Conservation (phyloP, 2,888 invertebrate species). For the Malthinus seriepunctatus region DNA sequence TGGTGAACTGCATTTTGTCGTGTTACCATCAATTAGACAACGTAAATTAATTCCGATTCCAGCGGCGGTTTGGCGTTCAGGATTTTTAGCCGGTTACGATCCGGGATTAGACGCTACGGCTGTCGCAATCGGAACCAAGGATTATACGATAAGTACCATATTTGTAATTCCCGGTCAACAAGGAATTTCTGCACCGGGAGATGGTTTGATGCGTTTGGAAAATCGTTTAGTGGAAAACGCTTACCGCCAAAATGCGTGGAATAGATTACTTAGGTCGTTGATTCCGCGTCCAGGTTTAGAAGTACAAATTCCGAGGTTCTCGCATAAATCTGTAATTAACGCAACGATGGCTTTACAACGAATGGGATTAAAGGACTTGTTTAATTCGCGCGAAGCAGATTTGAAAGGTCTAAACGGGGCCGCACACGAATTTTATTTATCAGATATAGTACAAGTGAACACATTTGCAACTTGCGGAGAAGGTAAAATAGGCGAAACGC, state of each 20-base stretch:
- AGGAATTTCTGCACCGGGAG: conserved; percentile 77
- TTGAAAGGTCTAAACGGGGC: conserved; percentile 80
- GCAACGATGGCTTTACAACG: conserved; percentile 75
- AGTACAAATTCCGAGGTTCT: conserved; percentile 82
- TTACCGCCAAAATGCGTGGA: conserved; percentile 72
- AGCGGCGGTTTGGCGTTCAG: conserved; percentile 75
- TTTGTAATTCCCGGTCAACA: conserved; percentile 86
- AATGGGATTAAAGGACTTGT: conserved; percentile 82
- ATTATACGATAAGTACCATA: conserved; percentile 75
- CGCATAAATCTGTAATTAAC: conserved; percentile 81
- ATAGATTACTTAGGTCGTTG: conserved; percentile 71
- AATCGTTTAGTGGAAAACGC: conserved; percentile 68
- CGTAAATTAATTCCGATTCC: conserved; percentile 82
- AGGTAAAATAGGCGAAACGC: conserved; percentile 69
- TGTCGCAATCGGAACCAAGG: conserved; percentile 72
- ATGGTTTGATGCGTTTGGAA: conserved; percentile 76
- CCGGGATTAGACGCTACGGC: conserved; percentile 83
- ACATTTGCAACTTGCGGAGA: conserved; percentile 85
- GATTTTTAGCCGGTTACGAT: conserved; percentile 84
- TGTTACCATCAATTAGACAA: conserved; percentile 77
- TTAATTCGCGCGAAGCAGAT: conserved; percentile 76
- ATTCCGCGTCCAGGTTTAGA: conserved; percentile 78
- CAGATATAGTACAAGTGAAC: conserved; percentile 82
- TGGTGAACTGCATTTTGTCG: conserved; percentile 86
- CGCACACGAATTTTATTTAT: conserved; percentile 78